Evolutionary conservation across 1,140 invertebrate species (phyloP).

Genomic region (Ladona fulva): DNA sequence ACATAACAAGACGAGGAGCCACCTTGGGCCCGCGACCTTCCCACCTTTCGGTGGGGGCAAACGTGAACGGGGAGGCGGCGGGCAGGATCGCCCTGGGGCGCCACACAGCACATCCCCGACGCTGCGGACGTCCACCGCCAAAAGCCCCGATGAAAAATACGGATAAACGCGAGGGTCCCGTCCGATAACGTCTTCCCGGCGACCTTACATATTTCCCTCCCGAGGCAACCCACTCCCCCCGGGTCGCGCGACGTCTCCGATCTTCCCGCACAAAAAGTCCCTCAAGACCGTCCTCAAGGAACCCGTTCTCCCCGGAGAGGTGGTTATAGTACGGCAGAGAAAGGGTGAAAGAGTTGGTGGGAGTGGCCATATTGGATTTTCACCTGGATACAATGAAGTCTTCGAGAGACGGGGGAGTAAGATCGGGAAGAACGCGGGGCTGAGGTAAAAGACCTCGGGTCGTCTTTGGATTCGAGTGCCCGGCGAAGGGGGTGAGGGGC

Average conservation of each 20-base stretch:
- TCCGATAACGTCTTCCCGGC: background rate
- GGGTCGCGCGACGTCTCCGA: background rate
- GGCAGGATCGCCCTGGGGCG: too few relatives aligned
- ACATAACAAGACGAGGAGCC: too few relatives aligned
- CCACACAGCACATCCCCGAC: too few relatives aligned
- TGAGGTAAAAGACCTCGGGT: background rate
- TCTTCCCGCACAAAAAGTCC: background rate
- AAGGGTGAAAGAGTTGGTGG: background rate
- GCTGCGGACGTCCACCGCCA: background rate
- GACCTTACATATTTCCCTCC: background rate
- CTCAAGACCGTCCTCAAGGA: background rate
- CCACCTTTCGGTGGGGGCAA: too few relatives aligned
- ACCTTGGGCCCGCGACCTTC: too few relatives aligned
- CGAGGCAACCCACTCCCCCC: background rate
- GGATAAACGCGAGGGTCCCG: background rate
- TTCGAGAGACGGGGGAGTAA: background rate
- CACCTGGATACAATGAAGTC: constrained; percentile 16
- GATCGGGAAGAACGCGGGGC: constrained; percentile 9
- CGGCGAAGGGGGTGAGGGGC: background rate
- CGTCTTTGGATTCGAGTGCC: too few relatives aligned
- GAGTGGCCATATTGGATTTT: constrained; percentile 9
- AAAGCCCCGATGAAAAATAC: background rate
- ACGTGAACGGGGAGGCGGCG: too few relatives aligned
- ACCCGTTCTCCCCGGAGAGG: background rate
- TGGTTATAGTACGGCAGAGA: background rate